These are phyloP conservation scores for Terebella lapidaria DNA, from an alignment of 2,888 invertebrate species.

Conservation along the genomic window DNA sequence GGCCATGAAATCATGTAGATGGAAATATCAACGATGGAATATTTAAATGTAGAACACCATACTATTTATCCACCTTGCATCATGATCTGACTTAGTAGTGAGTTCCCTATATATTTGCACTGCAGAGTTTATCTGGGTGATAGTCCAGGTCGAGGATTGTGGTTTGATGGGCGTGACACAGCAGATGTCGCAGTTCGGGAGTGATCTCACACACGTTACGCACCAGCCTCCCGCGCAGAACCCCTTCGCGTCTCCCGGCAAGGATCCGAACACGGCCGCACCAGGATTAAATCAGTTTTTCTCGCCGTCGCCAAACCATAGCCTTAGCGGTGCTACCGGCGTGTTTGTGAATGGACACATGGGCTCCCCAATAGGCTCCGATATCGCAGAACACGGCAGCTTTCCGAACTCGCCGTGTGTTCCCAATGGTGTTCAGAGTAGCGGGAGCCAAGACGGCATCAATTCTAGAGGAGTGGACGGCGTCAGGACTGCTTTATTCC, in stretches of 20 bases:
- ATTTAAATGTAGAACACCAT: too few species aligned
- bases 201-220: slow-evolving; percentile 7
- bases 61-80: too few species aligned
- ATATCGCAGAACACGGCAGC: slow-evolving; percentile 15
- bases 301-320: background rate
- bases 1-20: too few species aligned
- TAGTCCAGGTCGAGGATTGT: slow-evolving; percentile 74
- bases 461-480: background rate
- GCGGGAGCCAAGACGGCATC: background rate
- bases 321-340: background rate
- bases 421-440: background rate
- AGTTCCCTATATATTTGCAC: too few species aligned
- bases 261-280: background rate
- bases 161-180: slow-evolving; percentile 77
- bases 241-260: slow-evolving; percentile 8
- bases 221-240: background rate
- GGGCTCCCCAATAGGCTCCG: slow-evolving; percentile 7
- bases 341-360: background rate
- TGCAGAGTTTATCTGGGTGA: slow-evolving; percentile 75
- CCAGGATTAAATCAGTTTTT: background rate
- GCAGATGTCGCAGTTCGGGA: slow-evolving; percentile 18
- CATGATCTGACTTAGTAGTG: too few species aligned
- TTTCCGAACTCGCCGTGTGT: slow-evolving; percentile 11
- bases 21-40: too few species aligned
- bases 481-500: background rate